phyloP scores from a whole-genome alignment of 2,888 invertebrate species.

The Allacma fusca region DNA sequence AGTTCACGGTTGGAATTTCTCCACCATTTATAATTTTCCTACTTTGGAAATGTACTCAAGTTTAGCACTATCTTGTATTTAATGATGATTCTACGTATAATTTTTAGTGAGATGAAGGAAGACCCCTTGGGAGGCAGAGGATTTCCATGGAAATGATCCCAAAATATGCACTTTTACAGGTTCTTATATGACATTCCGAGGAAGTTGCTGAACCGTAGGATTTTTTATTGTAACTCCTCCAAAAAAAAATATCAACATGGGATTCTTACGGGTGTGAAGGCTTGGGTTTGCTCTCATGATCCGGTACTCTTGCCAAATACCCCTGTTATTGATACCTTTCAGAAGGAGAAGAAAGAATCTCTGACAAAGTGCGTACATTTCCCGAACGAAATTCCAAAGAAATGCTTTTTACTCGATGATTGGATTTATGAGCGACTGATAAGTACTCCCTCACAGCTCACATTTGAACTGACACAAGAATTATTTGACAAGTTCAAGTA shows the following conservation, averaged over 20 bases:
- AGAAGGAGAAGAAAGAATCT: background rate
- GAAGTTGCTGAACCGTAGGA: background rate
- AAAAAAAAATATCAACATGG: constrained; percentile 5
- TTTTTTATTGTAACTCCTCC: constrained; percentile 2
- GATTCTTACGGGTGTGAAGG: background rate
- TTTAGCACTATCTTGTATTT: too few relatives aligned
- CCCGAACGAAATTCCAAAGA: background rate
- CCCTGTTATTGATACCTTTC: constrained; percentile 6
- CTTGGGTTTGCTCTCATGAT: constrained; percentile 1
- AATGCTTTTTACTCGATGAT: background rate
- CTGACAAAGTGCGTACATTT: background rate
- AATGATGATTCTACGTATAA: too few relatives aligned
- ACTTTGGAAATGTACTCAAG: background rate
- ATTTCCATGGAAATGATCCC: background rate
- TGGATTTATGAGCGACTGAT: background rate
- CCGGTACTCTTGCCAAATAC: background rate
- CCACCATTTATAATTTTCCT: background rate
- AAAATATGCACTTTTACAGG: background rate
- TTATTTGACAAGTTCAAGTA: too few relatives aligned
- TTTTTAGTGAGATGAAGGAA: too few relatives aligned
- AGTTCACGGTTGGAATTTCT: constrained; percentile 18
- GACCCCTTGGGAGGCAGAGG: background rate
- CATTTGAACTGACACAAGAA: too few relatives aligned
- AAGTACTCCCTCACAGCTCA: too few relatives aligned
- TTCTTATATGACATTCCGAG: background rate